Conservation (phyloP, 2,797 vertebrate species). For the Novumbra hubbsi region DNA sequence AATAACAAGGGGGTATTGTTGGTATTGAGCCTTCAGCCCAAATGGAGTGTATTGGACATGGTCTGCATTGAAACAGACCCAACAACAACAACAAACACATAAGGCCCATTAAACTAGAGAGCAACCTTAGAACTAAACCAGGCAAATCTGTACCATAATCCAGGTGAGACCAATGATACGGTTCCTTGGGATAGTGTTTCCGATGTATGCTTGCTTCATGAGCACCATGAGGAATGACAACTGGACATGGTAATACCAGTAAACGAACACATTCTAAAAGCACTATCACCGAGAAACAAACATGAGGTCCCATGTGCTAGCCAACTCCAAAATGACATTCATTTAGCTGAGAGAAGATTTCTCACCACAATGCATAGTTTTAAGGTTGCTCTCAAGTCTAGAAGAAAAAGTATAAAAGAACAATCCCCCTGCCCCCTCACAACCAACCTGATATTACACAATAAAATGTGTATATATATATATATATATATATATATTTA, state of each 20-base stretch:
- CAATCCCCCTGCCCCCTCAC: not conserved
- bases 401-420: not conserved
- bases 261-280: not conserved
- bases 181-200: not conserved
- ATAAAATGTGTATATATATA: not conserved
- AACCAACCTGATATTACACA: not conserved
- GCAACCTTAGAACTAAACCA: slow-evolving; percentile 67
- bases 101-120: slow-evolving; percentile 43
- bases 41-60: slow-evolving; percentile 9
- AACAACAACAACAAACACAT: slow-evolving; percentile 4
- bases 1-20: not conserved
- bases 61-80: slow-evolving; percentile 4
- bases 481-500: not conserved
- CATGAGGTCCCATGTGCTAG: not conserved
- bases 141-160: slow-evolving; percentile 33
- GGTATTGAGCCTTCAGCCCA: not conserved
- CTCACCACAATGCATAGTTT: not conserved
- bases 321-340: not conserved
- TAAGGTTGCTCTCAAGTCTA: not conserved
- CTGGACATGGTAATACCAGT: not conserved
- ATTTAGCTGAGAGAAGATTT: not conserved
- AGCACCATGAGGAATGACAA: not conserved
- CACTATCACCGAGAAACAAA: not conserved
- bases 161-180: not conserved
- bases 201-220: not conserved